Conservation (phyloP, 30 jellyfish, hydroid and myxozoan genomes). For the Hydra vulgaris region DNA sequence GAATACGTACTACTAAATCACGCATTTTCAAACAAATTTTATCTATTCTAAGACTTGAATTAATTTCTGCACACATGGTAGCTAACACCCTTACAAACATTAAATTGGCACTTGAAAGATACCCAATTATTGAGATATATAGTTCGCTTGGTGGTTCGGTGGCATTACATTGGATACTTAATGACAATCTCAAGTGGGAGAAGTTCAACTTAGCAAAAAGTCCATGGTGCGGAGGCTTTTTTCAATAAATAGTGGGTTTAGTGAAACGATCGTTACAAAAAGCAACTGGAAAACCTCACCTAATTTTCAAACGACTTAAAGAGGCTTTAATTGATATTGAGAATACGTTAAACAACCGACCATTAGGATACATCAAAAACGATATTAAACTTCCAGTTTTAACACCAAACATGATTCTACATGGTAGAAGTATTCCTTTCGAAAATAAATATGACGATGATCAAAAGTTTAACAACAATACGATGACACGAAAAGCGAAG, state of each 20-base stretch:
- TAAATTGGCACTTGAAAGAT: too few relatives aligned
- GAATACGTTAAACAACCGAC: constrained; percentile 21
- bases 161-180: too few relatives aligned
- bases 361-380: constrained; percentile 10
- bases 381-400: constrained; percentile 10
- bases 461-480: background rate
- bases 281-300: constrained; percentile 27
- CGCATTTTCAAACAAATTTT: too few relatives aligned
- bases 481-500: background rate
- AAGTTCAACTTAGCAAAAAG: constrained; percentile 45
- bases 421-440: too few relatives aligned
- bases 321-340: constrained; percentile 40
- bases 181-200: too few relatives aligned
- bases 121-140: too few relatives aligned
- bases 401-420: constrained; percentile 27
- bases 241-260: constrained; percentile 37
- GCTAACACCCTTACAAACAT: too few relatives aligned
- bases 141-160: too few relatives aligned
- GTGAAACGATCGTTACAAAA: constrained; percentile 27
- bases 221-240: constrained; percentile 66
- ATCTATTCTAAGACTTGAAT: too few relatives aligned
- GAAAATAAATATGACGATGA: too few relatives aligned
- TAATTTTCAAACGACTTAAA: constrained; percentile 34
- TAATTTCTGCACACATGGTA: too few relatives aligned
- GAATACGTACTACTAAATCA: too few relatives aligned